Evolutionary conservation across 2,113 vertebrate species (phyloP), one percentile per base, ranked within the genome.

Genomic region (Brienomyrus longianalis): DNA sequence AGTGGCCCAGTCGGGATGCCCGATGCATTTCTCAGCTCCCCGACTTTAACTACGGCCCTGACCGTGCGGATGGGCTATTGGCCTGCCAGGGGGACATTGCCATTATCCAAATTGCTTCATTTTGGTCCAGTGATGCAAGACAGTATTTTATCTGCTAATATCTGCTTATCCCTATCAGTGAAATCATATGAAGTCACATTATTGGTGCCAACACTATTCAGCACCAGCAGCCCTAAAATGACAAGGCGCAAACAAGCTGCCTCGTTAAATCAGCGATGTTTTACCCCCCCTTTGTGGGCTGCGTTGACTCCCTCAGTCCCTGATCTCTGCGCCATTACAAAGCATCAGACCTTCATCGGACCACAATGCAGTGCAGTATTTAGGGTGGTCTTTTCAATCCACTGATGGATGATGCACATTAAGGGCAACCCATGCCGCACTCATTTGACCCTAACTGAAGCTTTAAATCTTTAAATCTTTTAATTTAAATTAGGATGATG

Each of bases 71-170:
- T 7, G 15, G 85, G 31, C 13, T 19, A 31, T 43, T 56, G 19
- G n/a, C 8, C 6, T 54, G 48, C 85, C 27, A 54, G 31, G 50
- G 23, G 23, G 48, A 48, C 51, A 87, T 15, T 54, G 15, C 83
- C 83, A 86, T 87, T 87, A 54, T 54, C n/a, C 51, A 54, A 87
- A 87, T 87, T 54, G 85, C 85, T 48, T 54, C 23, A 54, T 87
- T 87, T 54, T 35, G 15, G 31, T 39, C 85, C 51, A 87, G 15
- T 87, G n/a, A 7, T n/a, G 19, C 31, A 84, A 35, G 51, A 3
- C 5, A 0, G 27, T 51, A 54, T 87, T 87, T 87, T 54, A 54
- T 35, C n/a, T 87, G n/a, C n/a, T 51, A 87, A 54, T 56, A 27
- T 70, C 62, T 31, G 51, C 50, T 51, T 48, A 86, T 86, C 50